Base-by-base conservation (phyloP, 2,888 invertebrate genomes). In the Biston betularia region DNA sequence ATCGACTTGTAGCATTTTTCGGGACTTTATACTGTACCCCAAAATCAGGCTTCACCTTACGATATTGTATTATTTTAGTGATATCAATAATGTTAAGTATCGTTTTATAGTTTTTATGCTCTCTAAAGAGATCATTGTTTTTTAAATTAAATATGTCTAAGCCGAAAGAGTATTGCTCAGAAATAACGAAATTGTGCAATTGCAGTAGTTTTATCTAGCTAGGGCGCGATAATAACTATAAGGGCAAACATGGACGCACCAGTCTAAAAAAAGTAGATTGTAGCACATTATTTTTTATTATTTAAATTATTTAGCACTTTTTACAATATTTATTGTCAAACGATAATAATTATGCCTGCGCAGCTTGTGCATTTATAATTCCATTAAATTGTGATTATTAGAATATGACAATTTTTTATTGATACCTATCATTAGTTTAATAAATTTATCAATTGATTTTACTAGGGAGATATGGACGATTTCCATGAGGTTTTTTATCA, bases 381-480 rank as follows among this genome's bases (percentile, higher is more conserved):
- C 90, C 89, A 93, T 82, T 92, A 93, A 92, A 93, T 84, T 90
- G 87, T 92, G 88, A 93, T 92, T 92, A 92, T 84, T 90, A 91
- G 85, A 86, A 83, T 75, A 74, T 63, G 46, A 40, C 50, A 69
- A 71, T 75, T 80, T 76, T 85, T 84, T 81, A 76, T 72, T 75
- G 65, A 42, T 42, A 35, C 50, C 44, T 44, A 6, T 12, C 44
- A 44, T 38, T 38, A 9, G 38, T 8, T 35, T 38, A 8, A 38
- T 38, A 38, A 38, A 38, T 38, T 38, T 38, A 9, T 0, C 38
- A 38, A 38, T 4, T 38, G 24, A 24, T 24, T 24, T 24, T 24
- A 24, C 3, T 24, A 24, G n/a, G n/a, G n/a, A n/a, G n/a, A n/a
- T n/a, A n/a, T n/a, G n/a, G n/a, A n/a, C n/a, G n/a, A n/a, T 24